Evolutionary conservation across 2,888 invertebrate species (phyloP), one percentile per base, ranked within the genome.

Genomic region (Pegoplata infirma): DNA sequence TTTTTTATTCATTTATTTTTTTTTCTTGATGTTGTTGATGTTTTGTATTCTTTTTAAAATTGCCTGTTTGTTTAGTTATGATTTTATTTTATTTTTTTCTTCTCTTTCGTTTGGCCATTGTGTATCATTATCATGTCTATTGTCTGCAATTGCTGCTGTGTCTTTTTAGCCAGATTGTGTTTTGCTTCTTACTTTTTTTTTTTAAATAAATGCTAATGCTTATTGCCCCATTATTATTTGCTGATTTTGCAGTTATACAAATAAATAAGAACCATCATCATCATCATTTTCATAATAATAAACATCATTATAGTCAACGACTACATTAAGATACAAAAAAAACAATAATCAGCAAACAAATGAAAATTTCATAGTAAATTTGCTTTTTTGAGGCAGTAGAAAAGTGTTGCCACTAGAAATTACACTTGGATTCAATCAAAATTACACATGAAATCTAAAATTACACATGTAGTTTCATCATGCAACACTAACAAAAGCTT

Each of bases 141-240:
- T 78, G 77, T 78, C 51, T 64, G 77, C 58, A 75, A 49, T 67
- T 67, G 58, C 51, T 74, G 73, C 68, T 63, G 36, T 40, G 75
- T 28, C 68, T 56, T n/a, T 21, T 2, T 44, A 44, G 44, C 44
- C 40, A 19, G 40, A 19, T 21, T 58, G 8, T 58, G 2, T 40
- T 17, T 5, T 19, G 40, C 14, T 14, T 28, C n/a, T 36, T 7
- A 19, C 19, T 28, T 5, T 32, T 32, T 32, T 32, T 6, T 32
- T 10, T 32, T 32, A 12, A 32, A 12, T 32, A 40, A 40, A 32
- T 63, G 63, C 56, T 36, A 55, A 63, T 67, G 23, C 55, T 68
- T 61, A 67, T 61, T 63, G 56, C 36, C 36, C n/a, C 12, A 40
- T 2, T 40, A 40, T 56, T 56, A 63, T 58, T 68, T 68, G 68